Percentiles rank a stretch among this genome's conserved stretches.
phyloP scores from a whole-genome alignment of 2,113 vertebrate genomes.

The Engystomops pustulosus region DNA sequence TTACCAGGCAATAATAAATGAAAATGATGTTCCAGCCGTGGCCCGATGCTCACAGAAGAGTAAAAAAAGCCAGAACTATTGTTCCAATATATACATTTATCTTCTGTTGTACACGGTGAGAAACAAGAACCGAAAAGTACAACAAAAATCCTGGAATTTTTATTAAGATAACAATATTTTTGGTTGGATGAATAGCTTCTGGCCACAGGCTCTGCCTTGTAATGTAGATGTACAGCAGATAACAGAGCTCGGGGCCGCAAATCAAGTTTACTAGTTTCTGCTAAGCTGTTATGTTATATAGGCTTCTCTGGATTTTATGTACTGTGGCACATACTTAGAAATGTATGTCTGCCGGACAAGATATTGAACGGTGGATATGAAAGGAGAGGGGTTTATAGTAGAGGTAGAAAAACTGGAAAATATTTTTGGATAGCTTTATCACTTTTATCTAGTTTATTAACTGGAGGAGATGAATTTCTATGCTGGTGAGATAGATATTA shows the following conservation, averaged over 20 bases:
- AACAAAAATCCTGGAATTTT: conserved; percentile 14
- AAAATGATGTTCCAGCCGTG: conserved; percentile 48
- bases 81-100: conserved; percentile 42
- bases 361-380: neutral
- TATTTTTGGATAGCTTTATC: neutral
- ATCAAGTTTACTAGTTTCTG: conserved; percentile 33
- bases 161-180: conserved; percentile 42
- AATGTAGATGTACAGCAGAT: conserved; percentile 40
- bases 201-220: conserved; percentile 26
- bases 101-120: conserved; percentile 19
- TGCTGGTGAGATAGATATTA: too few species aligned
- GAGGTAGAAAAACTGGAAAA: neutral
- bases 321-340: conserved; percentile 29
- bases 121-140: conserved; percentile 9
- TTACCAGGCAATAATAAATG: conserved; percentile 44
- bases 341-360: neutral
- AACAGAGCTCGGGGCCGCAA: conserved; percentile 5
- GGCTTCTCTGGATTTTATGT: conserved; percentile 36
- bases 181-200: conserved; percentile 41
- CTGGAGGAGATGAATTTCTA: neutral
- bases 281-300: conserved; percentile 39
- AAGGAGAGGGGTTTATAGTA: neutral
- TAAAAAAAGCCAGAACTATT: conserved; percentile 35
- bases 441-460: neutral
- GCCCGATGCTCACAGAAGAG: conserved; percentile 27